Conservation (phyloP, 2,113 vertebrate genomes). For the Uropsilus gracilis region DNA sequence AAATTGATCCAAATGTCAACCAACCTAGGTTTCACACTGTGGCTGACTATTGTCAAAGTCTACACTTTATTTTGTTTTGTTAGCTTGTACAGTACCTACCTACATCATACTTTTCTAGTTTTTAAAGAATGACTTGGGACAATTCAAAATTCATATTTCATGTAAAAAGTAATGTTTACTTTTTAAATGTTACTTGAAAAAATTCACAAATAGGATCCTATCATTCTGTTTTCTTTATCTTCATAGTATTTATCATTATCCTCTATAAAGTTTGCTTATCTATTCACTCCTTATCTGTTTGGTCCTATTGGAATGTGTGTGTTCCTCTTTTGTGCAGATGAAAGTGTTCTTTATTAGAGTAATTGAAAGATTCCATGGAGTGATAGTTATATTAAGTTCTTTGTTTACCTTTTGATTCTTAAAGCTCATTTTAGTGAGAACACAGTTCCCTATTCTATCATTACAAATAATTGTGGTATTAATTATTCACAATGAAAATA, state of each 20-base stretch:
- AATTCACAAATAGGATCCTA: background rate
- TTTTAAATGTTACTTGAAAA: too few relatives aligned
- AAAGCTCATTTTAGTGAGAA: background rate
- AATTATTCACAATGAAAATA: background rate
- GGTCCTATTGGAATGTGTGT: background rate
- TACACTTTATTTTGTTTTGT: background rate
- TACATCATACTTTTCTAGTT: background rate
- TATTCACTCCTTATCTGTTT: background rate
- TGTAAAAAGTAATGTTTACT: background rate
- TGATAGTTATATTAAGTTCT: background rate
- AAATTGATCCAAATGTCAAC: background rate
- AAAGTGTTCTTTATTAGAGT: background rate
- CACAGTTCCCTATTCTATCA: background rate
- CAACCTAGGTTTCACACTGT: background rate
- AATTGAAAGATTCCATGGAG: background rate
- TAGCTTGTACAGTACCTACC: background rate
- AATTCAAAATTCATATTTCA: background rate
- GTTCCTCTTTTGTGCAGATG: background rate
- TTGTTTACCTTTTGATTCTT: background rate
- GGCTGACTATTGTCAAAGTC: background rate
- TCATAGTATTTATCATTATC: background rate
- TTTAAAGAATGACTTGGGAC: background rate
- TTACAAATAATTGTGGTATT: background rate
- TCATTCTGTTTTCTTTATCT: background rate
- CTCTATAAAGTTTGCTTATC: background rate